A percentile compares a stretch with the other conserved stretches of the same genome.
Evolutionary conservation across 2,888 invertebrate genomes (phyloP).

Genomic region (Scrobipalpa costella): DNA sequence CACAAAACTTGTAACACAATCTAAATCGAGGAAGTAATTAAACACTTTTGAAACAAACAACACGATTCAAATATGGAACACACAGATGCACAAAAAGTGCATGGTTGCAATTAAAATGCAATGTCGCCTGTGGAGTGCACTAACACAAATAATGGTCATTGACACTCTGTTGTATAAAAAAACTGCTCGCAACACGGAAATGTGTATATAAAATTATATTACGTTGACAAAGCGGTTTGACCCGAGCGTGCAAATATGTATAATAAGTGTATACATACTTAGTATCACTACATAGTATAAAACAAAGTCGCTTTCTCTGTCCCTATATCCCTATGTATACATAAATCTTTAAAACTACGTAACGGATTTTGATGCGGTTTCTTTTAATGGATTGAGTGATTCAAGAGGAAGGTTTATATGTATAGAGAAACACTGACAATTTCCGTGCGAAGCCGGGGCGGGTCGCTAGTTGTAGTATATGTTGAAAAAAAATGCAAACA

Average conservation of each 20-base stretch:
- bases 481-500: too few species aligned
- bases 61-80: conserved; percentile 12
- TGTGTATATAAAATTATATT: neutral
- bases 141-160: conserved; percentile 55
- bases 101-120: conserved; percentile 32
- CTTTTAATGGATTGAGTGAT: too few species aligned
- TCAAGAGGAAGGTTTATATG: too few species aligned
- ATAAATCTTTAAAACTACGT: too few species aligned
- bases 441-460: too few species aligned
- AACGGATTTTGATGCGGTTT: too few species aligned
- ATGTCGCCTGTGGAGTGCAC: conserved; percentile 31
- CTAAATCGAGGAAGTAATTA: neutral
- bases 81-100: conserved; percentile 18
- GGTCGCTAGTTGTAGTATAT: too few species aligned
- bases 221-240: conserved; percentile 7
- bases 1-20: too few species aligned
- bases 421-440: too few species aligned
- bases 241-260: neutral
- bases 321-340: too few species aligned
- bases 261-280: neutral
- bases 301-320: too few species aligned
- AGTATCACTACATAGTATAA: neutral
- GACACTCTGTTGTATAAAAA: conserved; percentile 41
- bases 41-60: conserved; percentile 14
- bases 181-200: conserved; percentile 47